phyloP scores from a whole-genome alignment of 53 echinoderm and acorn worm species.

The Antedon mediterranea region DNA sequence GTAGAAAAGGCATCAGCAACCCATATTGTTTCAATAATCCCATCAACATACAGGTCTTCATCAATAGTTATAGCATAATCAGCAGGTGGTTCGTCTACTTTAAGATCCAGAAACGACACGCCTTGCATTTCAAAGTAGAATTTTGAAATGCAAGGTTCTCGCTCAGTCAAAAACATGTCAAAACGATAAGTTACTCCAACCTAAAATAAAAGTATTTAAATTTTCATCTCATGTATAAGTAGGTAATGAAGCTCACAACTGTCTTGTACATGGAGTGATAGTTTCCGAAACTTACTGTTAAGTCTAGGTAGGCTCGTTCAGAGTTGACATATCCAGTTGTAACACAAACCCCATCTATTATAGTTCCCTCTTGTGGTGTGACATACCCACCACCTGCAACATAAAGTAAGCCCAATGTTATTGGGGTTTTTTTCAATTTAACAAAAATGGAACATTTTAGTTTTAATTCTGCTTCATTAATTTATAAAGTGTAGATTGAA shows the following conservation, averaged over 20 bases:
- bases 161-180: slow-evolving; percentile 64
- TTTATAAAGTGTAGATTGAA: too few species aligned
- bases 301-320: slow-evolving; percentile 37
- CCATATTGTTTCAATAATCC: slow-evolving; percentile 58
- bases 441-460: too few species aligned
- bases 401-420: neutral
- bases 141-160: slow-evolving; percentile 73
- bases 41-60: slow-evolving; percentile 51
- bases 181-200: slow-evolving; percentile 51
- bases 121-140: slow-evolving; percentile 61
- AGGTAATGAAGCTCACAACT: too few species aligned
- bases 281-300: slow-evolving; percentile 59
- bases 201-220: slow-evolving; percentile 12
- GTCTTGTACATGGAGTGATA: too few species aligned
- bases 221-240: too few species aligned
- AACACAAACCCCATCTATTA: slow-evolving; percentile 57
- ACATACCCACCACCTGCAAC: slow-evolving; percentile 56
- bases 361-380: slow-evolving; percentile 56
- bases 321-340: slow-evolving; percentile 31
- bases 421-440: too few species aligned
- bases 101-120: slow-evolving; percentile 28
- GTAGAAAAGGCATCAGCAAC: slow-evolving; percentile 78
- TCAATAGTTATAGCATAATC: slow-evolving; percentile 46
- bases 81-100: slow-evolving; percentile 35
- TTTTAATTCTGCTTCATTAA: too few species aligned